Evolutionary conservation across 2,113 vertebrate species (phyloP), one percentile per base, ranked within the genome.

Genomic region (Baryphthengus martii): DNA sequence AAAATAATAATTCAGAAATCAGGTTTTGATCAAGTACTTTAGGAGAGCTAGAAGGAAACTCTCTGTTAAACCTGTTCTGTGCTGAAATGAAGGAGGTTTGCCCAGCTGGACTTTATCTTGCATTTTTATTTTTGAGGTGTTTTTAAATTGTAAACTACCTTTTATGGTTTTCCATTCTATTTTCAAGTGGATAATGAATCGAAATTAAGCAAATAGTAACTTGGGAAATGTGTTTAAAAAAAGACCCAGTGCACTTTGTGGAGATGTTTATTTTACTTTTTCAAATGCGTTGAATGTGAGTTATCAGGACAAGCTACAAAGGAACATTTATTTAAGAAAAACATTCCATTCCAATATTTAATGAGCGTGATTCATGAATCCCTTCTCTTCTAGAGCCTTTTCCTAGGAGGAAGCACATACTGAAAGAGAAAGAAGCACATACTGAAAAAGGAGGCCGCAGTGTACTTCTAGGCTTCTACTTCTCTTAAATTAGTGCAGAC

Each of bases 211-310:
- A 90, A 90, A 90, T 86, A 83, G 42, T 88, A 68, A 62, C n/a
- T 83, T 92, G 33, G 49, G 44, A 93, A 85, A 78, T 52, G 17
- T 67, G 17, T 85, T 95, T 88, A 3, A 49, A 85, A 70, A 93
- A 79, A 82, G 19, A 50, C 16, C 10, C 3, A 13, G 39, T 79
- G 49, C 40, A 17, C 58, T 85, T 89, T 75, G 56, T 81, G 71
- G 62, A 79, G 78, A 50, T 79, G 50, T 85, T 95, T 89, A 68
- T 87, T 91, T 62, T 96, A 78, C 66, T 88, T 82, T 84, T 72
- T 78, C 40, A 91, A 92, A 93, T 68, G 33, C 28, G 44, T 29
- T 29, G 44, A 61, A 33, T 7, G 1, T 40, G 40, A 88, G n/a
- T 49, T 85, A 82, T 20, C 49, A 73, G 44, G n/a, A 24, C 31